Evolutionary conservation across 2,797 vertebrate species (phyloP).

Genomic region (Centroberyx gerrardi): DNA sequence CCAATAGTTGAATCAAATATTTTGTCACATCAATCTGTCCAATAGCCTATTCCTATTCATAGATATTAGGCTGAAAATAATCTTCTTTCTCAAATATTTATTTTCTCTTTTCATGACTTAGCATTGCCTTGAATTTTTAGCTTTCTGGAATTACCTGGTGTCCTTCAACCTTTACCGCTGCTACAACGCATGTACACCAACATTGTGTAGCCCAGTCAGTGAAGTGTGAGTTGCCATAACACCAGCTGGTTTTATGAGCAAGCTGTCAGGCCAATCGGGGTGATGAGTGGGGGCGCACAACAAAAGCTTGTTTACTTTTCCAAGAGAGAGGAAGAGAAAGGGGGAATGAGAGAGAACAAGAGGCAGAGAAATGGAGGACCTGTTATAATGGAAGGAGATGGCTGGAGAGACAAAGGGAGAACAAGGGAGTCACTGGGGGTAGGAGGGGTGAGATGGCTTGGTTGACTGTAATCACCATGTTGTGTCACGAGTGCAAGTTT

Average conservation of each 20-base stretch:
- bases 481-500: conserved; percentile 54
- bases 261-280: conserved; percentile 48
- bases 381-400: conserved; percentile 50
- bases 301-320: conserved; percentile 74
- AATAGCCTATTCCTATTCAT: neutral
- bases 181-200: neutral
- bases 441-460: conserved; percentile 7
- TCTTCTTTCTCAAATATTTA: conserved; percentile 5
- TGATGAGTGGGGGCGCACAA: conserved; percentile 61
- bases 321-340: conserved; percentile 33
- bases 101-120: neutral
- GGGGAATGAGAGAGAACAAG: conserved; percentile 6
- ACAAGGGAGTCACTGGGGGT: neutral
- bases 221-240: conserved; percentile 61
- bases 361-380: conserved; percentile 37
- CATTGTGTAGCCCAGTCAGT: conserved; percentile 11
- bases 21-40: conserved; percentile 27
- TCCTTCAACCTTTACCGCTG: conserved; percentile 21
- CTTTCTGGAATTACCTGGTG: neutral
- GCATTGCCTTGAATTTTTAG: neutral
- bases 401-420: conserved; percentile 42
- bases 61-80: neutral
- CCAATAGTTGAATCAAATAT: conserved; percentile 21
- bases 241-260: conserved; percentile 49
- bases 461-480: conserved; percentile 49